Evolutionary conservation across 2,797 vertebrate genomes (phyloP), one percentile per base, ranked within the genome.

Genomic region (Salarias fasciatus): DNA sequence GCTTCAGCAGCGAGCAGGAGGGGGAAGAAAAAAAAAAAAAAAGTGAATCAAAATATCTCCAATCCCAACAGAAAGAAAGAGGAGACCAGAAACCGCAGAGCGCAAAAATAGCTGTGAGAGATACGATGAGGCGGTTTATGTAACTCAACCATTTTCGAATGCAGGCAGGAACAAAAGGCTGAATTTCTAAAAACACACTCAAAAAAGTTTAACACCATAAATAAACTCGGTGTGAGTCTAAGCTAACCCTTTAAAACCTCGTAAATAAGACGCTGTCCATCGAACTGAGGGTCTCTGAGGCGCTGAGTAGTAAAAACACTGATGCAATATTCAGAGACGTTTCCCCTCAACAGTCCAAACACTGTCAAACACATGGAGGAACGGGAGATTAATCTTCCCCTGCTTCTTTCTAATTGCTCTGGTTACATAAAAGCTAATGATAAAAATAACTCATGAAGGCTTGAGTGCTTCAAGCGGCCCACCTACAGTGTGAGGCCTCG

Each of bases 371-470:
- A 24, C 14, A 30, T 46, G 61, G 29, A 64, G 47, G 33, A 5
- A 50, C 73, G 54, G 41, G 2, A 51, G 62, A 83, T 88, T 74
- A 80, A 38, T 75, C 59, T 73, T 64, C 76, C 57, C 75, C 84
- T 69, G 58, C 79, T 63, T 69, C 59, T 43, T 77, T 61, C 73
- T 83, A 86, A 84, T 82, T 76, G 69, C 66, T 77, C 30, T 15
- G 48, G 59, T 69, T 66, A 65, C 37, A 51, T 66, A 63, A 77
- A 51, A 47, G 40, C 30, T 46, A 58, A 87, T 57, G 44, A 76
- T 38, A 68, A 68, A 84, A 77, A 80, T 58, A 76, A 51, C 41
- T 41, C 49, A 28, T 29, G 40, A 41, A 41, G 51, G 30, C 50
- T 55, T 47, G 12, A 36, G 70, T 57, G 73, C 67, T 24, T 24